Base-by-base conservation (phyloP, 2,888 invertebrate species). In the Coelogynopora nodosa region DNA sequence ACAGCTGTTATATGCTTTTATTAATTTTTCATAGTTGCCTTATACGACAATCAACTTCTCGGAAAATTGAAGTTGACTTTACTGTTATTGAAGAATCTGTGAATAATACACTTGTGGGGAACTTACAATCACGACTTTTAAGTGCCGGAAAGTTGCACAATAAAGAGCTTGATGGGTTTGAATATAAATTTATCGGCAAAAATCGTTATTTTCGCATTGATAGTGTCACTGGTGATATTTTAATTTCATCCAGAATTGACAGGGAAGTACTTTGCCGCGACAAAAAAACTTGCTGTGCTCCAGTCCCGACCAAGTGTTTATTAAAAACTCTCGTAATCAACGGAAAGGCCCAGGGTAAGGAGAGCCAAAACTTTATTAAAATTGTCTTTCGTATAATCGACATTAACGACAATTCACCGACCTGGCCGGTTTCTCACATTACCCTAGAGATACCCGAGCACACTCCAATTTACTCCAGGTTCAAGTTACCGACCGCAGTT, bases 381-480 rank as follows among this genome's bases (percentile, higher is more conserved):
- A 0, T 85, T 0, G 74, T 26, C 0, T 5, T 84, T 0, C 31
- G 27, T 0, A 82, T 85, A 0, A 5, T 23, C 84, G 87, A 87
- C 28, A 85, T 87, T 23, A 87, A 87, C 67, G 87, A 87, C 80
- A 87, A 87, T 30, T n/a, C 86, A 5, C 87, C 87, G 2, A 0
- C 27, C 0, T 87, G 87, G 87, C n/a, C 67, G 0, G n/a, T 26
- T 28, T 27, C 86, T 5, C 30, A 27, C 23, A 85, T 87, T 1
- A 10, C 2, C 1, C 67, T 87, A 5, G 86, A 87, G 18, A 86
- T 87, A 29, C 87, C 87, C 5, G 87, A 87, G 67, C 87, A 87
- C 87, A 31, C 87, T 0, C 86, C 31, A 18, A 49, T 87, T n/a
- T 27, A 74, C 23, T 27, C 86, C 0, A 49, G 29, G 31, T 87